phyloP scores from a whole-genome alignment of 37 sponge, comb jelly and placozoan species.

The Ianthella basta region DNA sequence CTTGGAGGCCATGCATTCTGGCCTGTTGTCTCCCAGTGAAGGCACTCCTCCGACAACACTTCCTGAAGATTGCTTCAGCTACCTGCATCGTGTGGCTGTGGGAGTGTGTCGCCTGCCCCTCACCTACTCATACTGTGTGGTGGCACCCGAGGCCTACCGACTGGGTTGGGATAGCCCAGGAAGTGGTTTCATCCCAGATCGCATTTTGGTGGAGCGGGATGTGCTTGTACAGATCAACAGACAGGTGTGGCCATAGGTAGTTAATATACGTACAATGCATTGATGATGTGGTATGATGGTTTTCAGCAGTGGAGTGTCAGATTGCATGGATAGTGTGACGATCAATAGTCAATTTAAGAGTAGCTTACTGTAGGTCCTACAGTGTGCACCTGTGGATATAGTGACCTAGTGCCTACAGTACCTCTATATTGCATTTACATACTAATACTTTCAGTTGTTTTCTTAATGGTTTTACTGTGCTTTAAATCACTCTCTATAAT shows the following conservation, averaged over 20 bases:
- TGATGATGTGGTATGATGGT: too few species aligned
- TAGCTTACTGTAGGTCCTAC: too few species aligned
- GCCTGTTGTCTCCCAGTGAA: neutral
- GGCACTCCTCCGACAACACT: neutral
- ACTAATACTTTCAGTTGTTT: too few species aligned
- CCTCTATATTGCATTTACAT: too few species aligned
- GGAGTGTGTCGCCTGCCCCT: slow-evolving; percentile 14
- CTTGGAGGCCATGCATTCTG: neutral
- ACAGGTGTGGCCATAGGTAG: neutral
- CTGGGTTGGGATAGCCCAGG: slow-evolving; percentile 30
- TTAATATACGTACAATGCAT: too few species aligned
- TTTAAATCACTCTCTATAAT: too few species aligned
- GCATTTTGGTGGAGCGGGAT: slow-evolving; percentile 12
- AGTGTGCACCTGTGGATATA: too few species aligned
- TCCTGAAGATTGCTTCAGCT: neutral
- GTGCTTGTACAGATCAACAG: slow-evolving; percentile 25
- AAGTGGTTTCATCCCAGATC: slow-evolving; percentile 4
- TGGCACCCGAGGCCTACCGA: slow-evolving; percentile 13
- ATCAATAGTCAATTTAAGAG: too few species aligned
- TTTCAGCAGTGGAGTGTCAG: too few species aligned
- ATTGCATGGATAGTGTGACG: too few species aligned
- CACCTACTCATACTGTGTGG: slow-evolving; percentile 6
- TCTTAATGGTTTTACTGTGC: too few species aligned
- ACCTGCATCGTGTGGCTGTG: neutral
- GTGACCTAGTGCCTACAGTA: too few species aligned